These are phyloP conservation scores for Anodontia alba DNA, from an alignment of 2,888 invertebrate genomes.

Conservation along the genomic window DNA sequence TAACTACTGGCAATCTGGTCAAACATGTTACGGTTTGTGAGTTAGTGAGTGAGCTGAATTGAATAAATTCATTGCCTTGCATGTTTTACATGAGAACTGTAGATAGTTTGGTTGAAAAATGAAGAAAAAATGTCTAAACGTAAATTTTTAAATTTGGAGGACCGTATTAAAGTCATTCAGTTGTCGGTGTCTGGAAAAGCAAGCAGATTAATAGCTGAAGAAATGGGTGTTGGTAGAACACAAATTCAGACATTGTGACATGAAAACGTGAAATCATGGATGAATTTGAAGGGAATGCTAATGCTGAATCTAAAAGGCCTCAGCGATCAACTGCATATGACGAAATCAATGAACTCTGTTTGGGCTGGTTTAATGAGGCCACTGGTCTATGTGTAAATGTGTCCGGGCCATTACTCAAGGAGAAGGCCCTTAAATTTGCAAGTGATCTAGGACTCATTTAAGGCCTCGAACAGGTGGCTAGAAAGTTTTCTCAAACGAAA, in stretches of 20 bases:
- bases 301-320: neutral
- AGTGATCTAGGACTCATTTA: slow-evolving; percentile 11
- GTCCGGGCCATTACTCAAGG: slow-evolving; percentile 21
- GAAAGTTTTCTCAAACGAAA: slow-evolving; percentile 24
- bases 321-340: neutral
- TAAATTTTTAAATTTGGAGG: too few species aligned
- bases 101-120: too few species aligned
- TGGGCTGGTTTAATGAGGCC: neutral
- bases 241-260: neutral
- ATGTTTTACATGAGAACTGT: too few species aligned
- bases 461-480: slow-evolving; percentile 41
- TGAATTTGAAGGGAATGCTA: neutral
- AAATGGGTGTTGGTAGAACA: too few species aligned
- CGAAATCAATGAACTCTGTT: neutral
- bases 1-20: too few species aligned
- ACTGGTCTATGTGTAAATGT: neutral
- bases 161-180: too few species aligned
- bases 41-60: too few species aligned
- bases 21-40: too few species aligned
- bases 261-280: neutral
- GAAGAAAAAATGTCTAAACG: too few species aligned
- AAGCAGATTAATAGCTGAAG: too few species aligned
- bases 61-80: too few species aligned
- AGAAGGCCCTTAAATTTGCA: slow-evolving; percentile 18
- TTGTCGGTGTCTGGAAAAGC: too few species aligned